A percentile compares a stretch with the other conserved stretches of the same genome.
Conservation (phyloP, 2,888 invertebrate species). For the Harpalus rufipes region DNA sequence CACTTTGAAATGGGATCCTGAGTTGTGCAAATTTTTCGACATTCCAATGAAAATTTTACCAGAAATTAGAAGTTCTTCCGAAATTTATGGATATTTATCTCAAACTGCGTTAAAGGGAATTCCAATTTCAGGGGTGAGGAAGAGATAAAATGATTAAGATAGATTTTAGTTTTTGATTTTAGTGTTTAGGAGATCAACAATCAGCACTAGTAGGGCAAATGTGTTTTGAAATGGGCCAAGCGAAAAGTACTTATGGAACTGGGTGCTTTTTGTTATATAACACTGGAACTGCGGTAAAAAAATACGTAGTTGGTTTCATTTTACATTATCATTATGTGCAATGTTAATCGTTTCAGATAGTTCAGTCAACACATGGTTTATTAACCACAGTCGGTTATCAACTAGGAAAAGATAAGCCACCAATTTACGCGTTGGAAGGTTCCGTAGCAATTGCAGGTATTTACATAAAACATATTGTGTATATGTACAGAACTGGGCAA, state of each 20-base stretch:
- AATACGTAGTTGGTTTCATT: not conserved
- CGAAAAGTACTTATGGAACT: slow-evolving; percentile 97
- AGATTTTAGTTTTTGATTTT: slow-evolving; percentile 61
- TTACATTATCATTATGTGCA: not conserved
- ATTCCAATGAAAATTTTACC: slow-evolving; percentile 92
- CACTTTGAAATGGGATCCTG: slow-evolving; percentile 93
- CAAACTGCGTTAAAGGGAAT: slow-evolving; percentile 87
- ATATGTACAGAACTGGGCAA: too few species aligned
- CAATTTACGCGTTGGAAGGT: slow-evolving; percentile 94
- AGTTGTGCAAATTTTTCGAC: slow-evolving; percentile 92
- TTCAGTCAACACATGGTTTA: slow-evolving; percentile 92
- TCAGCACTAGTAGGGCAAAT: slow-evolving; percentile 95
- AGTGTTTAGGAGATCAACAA: slow-evolving; percentile 97
- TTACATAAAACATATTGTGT: not conserved
- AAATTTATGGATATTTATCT: slow-evolving; percentile 91
- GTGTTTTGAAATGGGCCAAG: slow-evolving; percentile 92
- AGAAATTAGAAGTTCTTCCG: slow-evolving; percentile 93
- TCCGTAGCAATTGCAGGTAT: slow-evolving; percentile 90
- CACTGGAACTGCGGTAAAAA: slow-evolving; percentile 85
- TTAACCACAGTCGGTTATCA: slow-evolving; percentile 95
- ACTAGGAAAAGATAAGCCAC: slow-evolving; percentile 86
- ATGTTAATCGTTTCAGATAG: slow-evolving; percentile 79
- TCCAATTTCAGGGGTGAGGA: slow-evolving; percentile 94
- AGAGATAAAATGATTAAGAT: slow-evolving; percentile 71
- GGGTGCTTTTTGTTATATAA: slow-evolving; percentile 97